Evolutionary conservation across 2,888 invertebrate genomes (phyloP).

Genomic region (Shargacucullia verbasci): DNA sequence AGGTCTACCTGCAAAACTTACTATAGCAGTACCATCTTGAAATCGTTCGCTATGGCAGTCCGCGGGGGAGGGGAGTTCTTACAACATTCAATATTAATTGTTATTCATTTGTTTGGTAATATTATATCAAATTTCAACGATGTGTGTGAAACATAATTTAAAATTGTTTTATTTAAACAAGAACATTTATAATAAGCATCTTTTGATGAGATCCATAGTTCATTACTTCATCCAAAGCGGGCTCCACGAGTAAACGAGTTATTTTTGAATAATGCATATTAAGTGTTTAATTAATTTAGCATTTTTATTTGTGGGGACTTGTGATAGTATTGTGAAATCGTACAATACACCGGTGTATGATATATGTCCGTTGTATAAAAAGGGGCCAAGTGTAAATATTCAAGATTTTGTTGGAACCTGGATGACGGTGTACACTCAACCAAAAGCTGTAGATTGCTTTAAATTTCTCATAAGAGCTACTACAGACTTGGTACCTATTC

Average conservation of each 20-base stretch:
- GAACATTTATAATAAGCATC: constrained; percentile 25
- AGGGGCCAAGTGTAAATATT: constrained; percentile 49
- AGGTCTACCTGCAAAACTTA: too few relatives aligned
- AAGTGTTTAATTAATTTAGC: constrained; percentile 35
- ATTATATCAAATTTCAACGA: constrained; percentile 34
- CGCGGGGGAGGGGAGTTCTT: not conserved
- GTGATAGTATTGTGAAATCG: constrained; percentile 29
- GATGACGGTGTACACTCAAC: constrained; percentile 66
- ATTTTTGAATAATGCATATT: constrained; percentile 45
- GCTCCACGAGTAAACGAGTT: constrained; percentile 42
- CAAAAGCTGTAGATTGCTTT: constrained; percentile 60
- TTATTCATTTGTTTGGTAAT: constrained; percentile 36
- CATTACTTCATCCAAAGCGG: constrained; percentile 12
- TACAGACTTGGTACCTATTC: constrained; percentile 57
- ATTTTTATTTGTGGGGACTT: constrained; percentile 22
- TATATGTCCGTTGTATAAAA: constrained; percentile 52
- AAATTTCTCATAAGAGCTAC: constrained; percentile 61
- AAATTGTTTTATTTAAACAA: constrained; percentile 30
- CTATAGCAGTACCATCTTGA: not conserved
- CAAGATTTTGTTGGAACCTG: constrained; percentile 62
- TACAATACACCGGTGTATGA: constrained; percentile 26
- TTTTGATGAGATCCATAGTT: constrained; percentile 2
- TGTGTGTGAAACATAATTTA: constrained; percentile 20
- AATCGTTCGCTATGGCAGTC: not conserved
- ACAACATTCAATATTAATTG: constrained; percentile 28